Evolutionary conservation across 2,888 invertebrate species (phyloP), one percentile per base, ranked within the genome.

Genomic region (Ophion ellenae): DNA sequence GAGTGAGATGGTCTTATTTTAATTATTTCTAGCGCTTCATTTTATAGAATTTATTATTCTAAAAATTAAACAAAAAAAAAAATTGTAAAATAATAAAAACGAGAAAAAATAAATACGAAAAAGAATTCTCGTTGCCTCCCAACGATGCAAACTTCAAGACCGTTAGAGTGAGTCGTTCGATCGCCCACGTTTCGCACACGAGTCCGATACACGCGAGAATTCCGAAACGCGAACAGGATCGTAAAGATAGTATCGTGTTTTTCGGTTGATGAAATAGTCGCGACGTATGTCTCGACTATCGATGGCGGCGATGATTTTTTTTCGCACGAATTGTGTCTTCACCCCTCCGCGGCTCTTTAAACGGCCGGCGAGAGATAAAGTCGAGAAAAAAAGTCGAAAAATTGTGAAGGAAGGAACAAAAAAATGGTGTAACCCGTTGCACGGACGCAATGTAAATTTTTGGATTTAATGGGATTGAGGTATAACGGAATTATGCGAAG

Each of bases 111-210:
- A 32, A 32, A 32, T 32, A 32, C 32, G 24, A 32, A 32, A 32
- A 32, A 32, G 2, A 32, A 32, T 32, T 32, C 2, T 32, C 32
- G 32, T 32, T 32, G 32, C 32, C 3, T 32, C 32, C 32, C 3
- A 32, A 32, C 32, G 2, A 84, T 84, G 83, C 75, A 79, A 83
- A 83, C 75, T 74, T 53, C 20, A 74, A n/a, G n/a, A n/a, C n/a
- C n/a, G n/a, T 63, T 47, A 20, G n/a, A 20, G 63, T 24, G 47
- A 47, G 28, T 24, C 61, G 73, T 66, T 45, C 17, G 59, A 36
- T 32, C 32, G 32, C 2, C 32, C 32, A 3, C 32, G 32, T 32
- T 32, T 32, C 32, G 32, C 32, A 67, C 67, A 7, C 6, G 36
- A 36, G 36, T 36, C 36, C 17, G 20, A 64, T 10, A 47, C 10